These are phyloP conservation scores for Beroe forskalii DNA, from an alignment of 37 sponge, comb jelly and placozoan genomes.

Conservation along the genomic window DNA sequence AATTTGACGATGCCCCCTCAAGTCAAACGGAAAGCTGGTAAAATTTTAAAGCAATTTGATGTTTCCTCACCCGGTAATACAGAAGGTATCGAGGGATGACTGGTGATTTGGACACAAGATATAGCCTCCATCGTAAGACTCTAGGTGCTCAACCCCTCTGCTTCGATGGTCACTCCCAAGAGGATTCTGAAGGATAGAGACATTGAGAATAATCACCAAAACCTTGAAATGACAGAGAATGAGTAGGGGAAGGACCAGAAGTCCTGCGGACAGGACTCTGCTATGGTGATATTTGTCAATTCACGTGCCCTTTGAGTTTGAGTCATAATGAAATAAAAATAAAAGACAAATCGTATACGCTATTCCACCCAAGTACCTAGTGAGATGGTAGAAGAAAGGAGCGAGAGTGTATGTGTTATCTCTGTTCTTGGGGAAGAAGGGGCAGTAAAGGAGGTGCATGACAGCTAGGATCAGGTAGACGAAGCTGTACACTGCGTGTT, in stretches of 20 bases:
- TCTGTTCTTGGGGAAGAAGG: slow-evolving; percentile 55
- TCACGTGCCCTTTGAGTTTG: too few relatives aligned
- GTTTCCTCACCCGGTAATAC: slow-evolving; percentile 20
- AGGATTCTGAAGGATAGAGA: background rate
- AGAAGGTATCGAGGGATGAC: slow-evolving; percentile 25
- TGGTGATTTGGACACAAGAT: background rate
- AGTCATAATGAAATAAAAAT: too few relatives aligned
- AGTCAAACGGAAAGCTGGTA: too few relatives aligned
- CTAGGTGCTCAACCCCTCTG: slow-evolving; percentile 26
- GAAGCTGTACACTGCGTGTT: background rate
- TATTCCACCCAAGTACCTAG: background rate
- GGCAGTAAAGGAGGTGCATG: slow-evolving; percentile 7
- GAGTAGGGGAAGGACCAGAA: too few relatives aligned
- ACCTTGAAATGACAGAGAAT: too few relatives aligned
- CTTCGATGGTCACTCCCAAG: background rate
- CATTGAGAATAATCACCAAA: too few relatives aligned
- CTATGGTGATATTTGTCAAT: too few relatives aligned
- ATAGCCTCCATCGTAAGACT: slow-evolving; percentile 1
- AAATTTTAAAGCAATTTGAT: too few relatives aligned
- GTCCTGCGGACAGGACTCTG: too few relatives aligned
- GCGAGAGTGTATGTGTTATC: slow-evolving; percentile 56
- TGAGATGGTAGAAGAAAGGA: slow-evolving; percentile 21
- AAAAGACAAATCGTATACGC: too few relatives aligned
- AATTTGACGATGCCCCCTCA: too few relatives aligned
- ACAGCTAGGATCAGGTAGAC: background rate